These are phyloP conservation scores for Physella acuta DNA, from an alignment of 1,140 invertebrate genomes.

Conservation along the genomic window DNA sequence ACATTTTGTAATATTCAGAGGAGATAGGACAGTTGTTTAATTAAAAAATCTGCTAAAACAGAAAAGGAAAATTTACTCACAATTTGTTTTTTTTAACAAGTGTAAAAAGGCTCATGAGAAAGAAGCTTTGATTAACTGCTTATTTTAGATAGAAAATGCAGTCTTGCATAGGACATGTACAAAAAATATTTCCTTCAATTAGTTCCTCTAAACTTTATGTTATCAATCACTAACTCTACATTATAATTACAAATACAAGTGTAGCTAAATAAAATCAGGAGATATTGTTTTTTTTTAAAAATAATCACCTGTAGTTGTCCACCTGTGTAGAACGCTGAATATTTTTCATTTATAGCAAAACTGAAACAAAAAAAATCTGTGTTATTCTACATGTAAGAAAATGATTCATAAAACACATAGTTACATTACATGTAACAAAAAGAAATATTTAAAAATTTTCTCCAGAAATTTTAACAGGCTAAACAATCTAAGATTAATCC, in stretches of 20 bases:
- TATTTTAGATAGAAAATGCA: neutral
- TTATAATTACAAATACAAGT: neutral
- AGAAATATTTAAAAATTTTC: too few species aligned
- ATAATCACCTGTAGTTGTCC: conserved; percentile 14
- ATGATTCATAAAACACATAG: too few species aligned
- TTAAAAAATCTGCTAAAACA: too few species aligned
- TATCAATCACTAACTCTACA: neutral
- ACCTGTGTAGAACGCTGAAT: conserved; percentile 22
- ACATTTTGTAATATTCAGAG: neutral
- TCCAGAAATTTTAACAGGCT: too few species aligned
- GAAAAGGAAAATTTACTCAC: neutral
- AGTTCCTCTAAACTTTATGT: too few species aligned
- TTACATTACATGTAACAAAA: too few species aligned
- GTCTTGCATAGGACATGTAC: neutral
- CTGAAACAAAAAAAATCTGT: conserved; percentile 17
- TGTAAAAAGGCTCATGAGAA: neutral
- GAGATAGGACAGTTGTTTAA: too few species aligned
- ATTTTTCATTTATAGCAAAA: conserved; percentile 18
- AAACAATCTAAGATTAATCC: too few species aligned
- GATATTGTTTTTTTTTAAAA: neutral
- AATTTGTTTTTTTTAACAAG: neutral
- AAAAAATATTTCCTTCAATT: neutral
- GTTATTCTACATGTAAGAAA: too few species aligned
- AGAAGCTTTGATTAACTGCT: neutral
- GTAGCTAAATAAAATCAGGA: neutral